A percentile compares a stretch with the other conserved stretches of the same genome.
These are phyloP conservation scores for Heliconius erato DNA, from an alignment of 2,888 invertebrate species.

Conservation along the genomic window DNA sequence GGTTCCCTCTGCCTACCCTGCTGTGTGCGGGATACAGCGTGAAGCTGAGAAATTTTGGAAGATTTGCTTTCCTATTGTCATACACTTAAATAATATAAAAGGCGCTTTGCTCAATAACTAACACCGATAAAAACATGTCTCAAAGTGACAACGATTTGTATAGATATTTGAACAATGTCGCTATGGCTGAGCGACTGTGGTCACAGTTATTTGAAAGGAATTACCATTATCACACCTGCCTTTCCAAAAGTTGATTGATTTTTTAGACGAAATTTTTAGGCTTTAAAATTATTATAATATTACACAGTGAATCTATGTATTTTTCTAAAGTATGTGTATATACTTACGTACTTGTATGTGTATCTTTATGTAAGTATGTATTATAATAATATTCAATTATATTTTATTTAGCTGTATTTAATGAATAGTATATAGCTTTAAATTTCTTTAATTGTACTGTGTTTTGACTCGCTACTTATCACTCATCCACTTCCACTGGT, in stretches of 20 bases:
- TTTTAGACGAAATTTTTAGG: background rate
- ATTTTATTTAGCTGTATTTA: too few relatives aligned
- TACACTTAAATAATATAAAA: background rate
- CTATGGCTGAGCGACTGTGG: conserved; percentile 11
- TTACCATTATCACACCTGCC: background rate
- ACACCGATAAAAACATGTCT: background rate
- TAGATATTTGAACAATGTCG: conserved; percentile 10
- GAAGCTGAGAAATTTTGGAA: background rate
- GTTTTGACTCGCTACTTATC: too few relatives aligned
- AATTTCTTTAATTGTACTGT: too few relatives aligned
- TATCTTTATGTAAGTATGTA: too few relatives aligned
- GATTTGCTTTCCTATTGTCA: background rate
- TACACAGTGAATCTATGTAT: too few relatives aligned
- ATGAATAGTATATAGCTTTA: too few relatives aligned
- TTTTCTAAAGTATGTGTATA: too few relatives aligned
- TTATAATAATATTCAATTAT: too few relatives aligned
- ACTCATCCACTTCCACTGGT: too few relatives aligned
- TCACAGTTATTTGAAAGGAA: conserved; percentile 9
- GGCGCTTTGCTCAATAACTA: background rate
- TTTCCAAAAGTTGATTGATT: background rate
- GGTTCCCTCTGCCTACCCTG: too few relatives aligned
- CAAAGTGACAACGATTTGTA: background rate
- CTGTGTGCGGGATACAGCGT: too few relatives aligned
- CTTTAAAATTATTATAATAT: background rate
- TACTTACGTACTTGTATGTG: too few relatives aligned